A percentile compares a stretch with the other conserved stretches of the same genome.
phyloP scores from a whole-genome alignment of 2,113 vertebrate species.

The Eulemur macaco region DNA sequence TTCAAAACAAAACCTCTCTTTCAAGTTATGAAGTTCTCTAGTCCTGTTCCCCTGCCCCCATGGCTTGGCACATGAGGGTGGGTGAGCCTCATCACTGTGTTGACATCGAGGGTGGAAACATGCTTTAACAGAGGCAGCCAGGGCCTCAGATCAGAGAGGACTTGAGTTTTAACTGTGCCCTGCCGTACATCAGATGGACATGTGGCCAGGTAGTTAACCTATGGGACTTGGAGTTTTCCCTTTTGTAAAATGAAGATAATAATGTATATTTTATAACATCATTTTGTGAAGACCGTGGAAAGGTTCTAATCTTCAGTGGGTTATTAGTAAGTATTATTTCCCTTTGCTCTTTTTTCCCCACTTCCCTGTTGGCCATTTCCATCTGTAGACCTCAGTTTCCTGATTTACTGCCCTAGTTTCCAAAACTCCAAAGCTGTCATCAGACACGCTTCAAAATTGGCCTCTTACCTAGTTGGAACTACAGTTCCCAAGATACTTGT shows the following conservation, averaged over 20 bases:
- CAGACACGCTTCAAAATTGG: background rate
- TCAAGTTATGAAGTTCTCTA: background rate
- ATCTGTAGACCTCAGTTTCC: background rate
- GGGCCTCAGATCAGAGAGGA: background rate
- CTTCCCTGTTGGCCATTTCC: background rate
- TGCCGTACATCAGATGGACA: background rate
- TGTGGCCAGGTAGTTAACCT: background rate
- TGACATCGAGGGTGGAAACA: background rate
- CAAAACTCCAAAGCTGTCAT: background rate
- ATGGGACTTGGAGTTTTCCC: background rate
- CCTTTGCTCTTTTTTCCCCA: background rate
- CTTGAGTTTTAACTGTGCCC: background rate
- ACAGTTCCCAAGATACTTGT: background rate
- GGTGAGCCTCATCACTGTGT: background rate
- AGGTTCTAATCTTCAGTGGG: background rate
- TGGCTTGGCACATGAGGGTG: background rate
- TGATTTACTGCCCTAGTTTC: background rate
- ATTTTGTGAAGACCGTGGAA: background rate
- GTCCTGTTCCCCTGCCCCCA: rapidly evolving
- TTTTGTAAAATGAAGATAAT: background rate
- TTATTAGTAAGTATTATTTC: background rate
- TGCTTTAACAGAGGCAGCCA: background rate
- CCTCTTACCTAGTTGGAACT: background rate
- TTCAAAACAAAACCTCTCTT: background rate
- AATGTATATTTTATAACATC: background rate